phyloP scores from a whole-genome alignment of 2,113 vertebrate species.

The Tachycineta bicolor region DNA sequence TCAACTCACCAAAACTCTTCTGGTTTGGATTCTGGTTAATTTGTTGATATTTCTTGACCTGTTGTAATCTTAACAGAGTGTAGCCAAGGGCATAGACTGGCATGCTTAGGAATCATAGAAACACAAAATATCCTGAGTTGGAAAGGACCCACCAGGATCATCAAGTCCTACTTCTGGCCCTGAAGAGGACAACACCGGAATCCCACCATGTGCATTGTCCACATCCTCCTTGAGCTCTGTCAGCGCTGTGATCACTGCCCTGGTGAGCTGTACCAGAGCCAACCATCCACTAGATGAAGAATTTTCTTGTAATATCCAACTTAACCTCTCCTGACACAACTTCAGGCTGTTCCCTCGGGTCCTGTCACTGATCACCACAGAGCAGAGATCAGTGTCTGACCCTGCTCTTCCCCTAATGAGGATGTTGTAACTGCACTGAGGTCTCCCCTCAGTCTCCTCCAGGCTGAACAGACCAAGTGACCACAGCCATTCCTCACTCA shows the following conservation, averaged over 20 bases:
- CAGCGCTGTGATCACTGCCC: neutral
- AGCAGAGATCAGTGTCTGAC: neutral
- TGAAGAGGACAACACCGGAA: neutral
- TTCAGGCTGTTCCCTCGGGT: neutral
- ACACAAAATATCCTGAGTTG: neutral
- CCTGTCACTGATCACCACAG: neutral
- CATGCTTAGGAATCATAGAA: neutral
- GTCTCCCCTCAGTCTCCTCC: neutral
- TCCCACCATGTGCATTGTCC: neutral
- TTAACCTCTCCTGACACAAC: neutral
- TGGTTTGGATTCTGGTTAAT: neutral
- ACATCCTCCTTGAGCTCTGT: neutral
- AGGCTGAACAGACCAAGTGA: neutral
- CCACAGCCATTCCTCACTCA: neutral
- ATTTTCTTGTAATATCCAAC: neutral
- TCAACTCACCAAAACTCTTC: neutral
- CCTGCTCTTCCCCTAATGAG: neutral
- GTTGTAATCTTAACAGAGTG: neutral
- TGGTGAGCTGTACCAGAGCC: neutral
- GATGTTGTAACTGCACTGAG: accelerated
- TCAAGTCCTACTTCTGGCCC: neutral
- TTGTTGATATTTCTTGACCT: neutral
- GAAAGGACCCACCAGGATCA: neutral
- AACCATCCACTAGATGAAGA: neutral
- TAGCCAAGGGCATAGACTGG: neutral